phyloP scores from a whole-genome alignment of 35 echinoderm and acorn worm species.

The Nesometra sesokonis region DNA sequence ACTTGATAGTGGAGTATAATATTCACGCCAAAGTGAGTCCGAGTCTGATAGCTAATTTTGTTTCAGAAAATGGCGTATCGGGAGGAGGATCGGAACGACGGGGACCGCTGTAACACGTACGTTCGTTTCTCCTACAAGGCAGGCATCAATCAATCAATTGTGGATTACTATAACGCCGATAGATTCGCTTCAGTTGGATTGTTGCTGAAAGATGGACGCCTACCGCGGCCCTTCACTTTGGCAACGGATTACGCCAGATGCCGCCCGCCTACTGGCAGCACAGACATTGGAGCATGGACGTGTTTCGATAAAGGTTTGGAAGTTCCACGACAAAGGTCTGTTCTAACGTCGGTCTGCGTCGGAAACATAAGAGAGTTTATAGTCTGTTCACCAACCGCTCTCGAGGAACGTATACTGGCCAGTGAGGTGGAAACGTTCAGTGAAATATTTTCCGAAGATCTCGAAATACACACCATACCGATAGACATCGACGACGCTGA shows the following conservation, averaged over 20 bases:
- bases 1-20: too few relatives aligned
- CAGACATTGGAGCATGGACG: background rate
- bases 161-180: too few relatives aligned
- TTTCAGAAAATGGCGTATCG: too few relatives aligned
- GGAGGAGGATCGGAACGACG: too few relatives aligned
- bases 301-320: background rate
- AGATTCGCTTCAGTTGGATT: background rate
- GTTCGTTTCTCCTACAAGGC: too few relatives aligned
- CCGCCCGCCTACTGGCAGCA: background rate
- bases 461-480: background rate
- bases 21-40: too few relatives aligned
- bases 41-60: too few relatives aligned
- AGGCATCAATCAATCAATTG: too few relatives aligned
- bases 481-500: background rate
- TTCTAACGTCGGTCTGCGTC: background rate
- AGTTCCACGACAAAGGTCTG: background rate
- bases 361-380: background rate
- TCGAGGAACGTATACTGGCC: background rate
- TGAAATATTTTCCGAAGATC: background rate
- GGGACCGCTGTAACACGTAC: too few relatives aligned
- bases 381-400: background rate
- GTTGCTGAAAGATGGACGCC: background rate
- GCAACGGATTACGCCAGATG: background rate
- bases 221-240: background rate
- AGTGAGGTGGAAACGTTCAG: background rate